Evolutionary conservation across 2,888 invertebrate species (phyloP).

Genomic region (Tinea trinotella): DNA sequence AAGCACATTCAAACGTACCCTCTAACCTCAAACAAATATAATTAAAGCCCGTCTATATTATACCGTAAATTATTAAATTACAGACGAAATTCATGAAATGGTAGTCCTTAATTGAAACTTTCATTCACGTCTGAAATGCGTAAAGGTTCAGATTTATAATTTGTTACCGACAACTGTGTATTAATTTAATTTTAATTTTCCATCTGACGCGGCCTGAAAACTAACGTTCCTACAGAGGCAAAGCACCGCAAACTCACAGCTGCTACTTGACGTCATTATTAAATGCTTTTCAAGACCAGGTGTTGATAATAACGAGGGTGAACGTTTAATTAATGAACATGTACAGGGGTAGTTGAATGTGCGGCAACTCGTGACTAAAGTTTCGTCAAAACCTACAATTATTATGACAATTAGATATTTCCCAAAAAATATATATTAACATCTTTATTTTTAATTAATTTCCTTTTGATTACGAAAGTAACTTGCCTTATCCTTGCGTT

Average conservation of each 20-base stretch:
- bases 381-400: constrained; percentile 4
- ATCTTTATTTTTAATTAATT: no score
- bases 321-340: constrained; percentile 62
- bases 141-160: constrained; percentile 5
- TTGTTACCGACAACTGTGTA: constrained; percentile 20
- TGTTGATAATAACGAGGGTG: constrained; percentile 67
- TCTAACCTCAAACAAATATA: neutral
- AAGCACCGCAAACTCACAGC: constrained; percentile 35
- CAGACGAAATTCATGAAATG: neutral
- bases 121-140: neutral
- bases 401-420: neutral
- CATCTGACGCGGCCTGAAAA: constrained; percentile 37
- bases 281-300: constrained; percentile 69
- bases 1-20: neutral
- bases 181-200: constrained; percentile 58
- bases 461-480: no score
- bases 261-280: constrained; percentile 65
- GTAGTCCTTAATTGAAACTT: constrained; percentile 4
- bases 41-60: neutral
- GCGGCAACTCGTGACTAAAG: neutral
- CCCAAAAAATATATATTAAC: no score
- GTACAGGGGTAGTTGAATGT: constrained; percentile 7
- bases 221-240: constrained; percentile 35
- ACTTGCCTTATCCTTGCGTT: no score
- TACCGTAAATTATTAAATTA: neutral